Conservation (phyloP, 2,113 vertebrate genomes). For the Pachypanchax playfairii region DNA sequence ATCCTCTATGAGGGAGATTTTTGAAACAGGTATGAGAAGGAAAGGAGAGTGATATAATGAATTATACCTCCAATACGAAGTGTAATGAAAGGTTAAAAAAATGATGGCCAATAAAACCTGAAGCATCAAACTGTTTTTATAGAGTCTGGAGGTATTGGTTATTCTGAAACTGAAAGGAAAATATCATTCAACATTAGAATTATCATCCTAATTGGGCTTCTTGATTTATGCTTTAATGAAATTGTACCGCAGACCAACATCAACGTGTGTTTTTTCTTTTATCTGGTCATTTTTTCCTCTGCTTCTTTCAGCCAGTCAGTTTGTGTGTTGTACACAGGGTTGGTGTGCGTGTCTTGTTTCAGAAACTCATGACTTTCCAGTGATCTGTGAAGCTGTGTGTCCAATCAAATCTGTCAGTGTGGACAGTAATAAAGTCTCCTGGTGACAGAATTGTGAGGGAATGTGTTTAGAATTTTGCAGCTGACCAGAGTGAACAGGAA, state of each 20-base stretch:
- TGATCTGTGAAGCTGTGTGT: constrained; percentile 31
- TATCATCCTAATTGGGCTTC: not conserved
- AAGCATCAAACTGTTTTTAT: constrained; percentile 2
- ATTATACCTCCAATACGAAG: too few species aligned
- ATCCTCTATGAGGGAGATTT: too few species aligned
- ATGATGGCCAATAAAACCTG: too few species aligned
- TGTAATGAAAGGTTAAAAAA: constrained; percentile 7
- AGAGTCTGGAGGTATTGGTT: constrained; percentile 3
- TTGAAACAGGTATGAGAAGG: too few species aligned
- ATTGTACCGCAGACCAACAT: not conserved
- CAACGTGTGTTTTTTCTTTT: not conserved
- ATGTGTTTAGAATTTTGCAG: constrained; percentile 57
- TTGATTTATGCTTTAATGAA: constrained; percentile 6
- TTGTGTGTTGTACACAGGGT: not conserved
- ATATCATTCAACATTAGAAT: too few species aligned
- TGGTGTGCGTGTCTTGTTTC: not conserved
- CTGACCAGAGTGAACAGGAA: constrained; percentile 25
- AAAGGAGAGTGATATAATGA: not conserved
- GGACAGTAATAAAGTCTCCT: constrained; percentile 36
- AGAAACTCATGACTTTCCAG: constrained; percentile 35
- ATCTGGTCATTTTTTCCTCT: not conserved
- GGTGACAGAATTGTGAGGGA: constrained; percentile 47
- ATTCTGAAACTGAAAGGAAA: too few species aligned
- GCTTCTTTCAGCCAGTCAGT: not conserved
- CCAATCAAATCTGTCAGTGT: constrained; percentile 44